Percentiles rank a stretch among this genome's conserved stretches.
Evolutionary conservation across 37 sponge, comb jelly and placozoan species (phyloP).

Genomic region (Oopsacas minuta): DNA sequence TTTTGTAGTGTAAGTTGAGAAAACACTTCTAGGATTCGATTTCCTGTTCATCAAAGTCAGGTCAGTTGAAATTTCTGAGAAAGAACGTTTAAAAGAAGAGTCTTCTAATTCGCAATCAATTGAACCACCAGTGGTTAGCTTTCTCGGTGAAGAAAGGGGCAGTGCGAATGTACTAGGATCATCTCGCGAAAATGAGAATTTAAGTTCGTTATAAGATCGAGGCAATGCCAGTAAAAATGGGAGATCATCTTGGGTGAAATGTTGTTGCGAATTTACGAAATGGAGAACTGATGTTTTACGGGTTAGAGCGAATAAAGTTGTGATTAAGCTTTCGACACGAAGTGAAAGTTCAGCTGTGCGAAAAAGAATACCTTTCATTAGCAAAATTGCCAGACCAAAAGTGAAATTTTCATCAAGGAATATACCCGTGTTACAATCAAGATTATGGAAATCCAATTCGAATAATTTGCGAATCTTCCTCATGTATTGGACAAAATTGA

Average conservation of each 20-base stretch:
- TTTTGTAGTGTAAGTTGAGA: neutral
- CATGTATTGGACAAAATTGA: neutral
- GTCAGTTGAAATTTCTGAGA: neutral
- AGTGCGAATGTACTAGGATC: neutral
- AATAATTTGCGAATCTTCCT: neutral
- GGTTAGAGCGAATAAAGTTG: neutral
- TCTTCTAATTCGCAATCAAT: neutral
- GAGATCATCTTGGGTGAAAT: neutral
- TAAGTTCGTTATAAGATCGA: neutral
- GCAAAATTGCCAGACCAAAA: neutral
- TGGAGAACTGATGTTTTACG: neutral
- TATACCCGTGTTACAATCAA: neutral
- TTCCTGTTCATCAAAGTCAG: neutral
- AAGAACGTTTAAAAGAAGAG: neutral
- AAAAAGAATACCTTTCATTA: conserved; percentile 3
- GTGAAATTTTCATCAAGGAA: conserved; percentile 13
- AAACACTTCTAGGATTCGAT: neutral
- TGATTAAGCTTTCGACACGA: conserved; percentile 17
- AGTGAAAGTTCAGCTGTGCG: neutral
- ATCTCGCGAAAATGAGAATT: neutral
- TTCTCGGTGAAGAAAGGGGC: neutral
- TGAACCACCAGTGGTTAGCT: neutral
- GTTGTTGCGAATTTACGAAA: neutral
- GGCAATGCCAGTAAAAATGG: conserved; percentile 4
- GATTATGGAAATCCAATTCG: conserved; percentile 6